Evolutionary conservation across 2,113 vertebrate species (phyloP).

Genomic region (Ondatra zibethicus): DNA sequence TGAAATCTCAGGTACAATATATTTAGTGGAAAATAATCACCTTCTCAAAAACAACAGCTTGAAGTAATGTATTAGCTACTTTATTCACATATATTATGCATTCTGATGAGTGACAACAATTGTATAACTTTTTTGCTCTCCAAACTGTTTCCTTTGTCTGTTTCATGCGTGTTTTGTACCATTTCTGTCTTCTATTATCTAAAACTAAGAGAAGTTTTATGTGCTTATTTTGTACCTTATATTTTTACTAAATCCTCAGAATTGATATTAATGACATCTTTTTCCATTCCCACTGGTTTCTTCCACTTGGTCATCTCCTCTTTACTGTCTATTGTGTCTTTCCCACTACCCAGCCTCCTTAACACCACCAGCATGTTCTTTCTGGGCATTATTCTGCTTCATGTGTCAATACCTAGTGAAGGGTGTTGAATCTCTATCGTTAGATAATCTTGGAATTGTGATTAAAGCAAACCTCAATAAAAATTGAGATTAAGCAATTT

Average conservation of each 20-base stretch:
- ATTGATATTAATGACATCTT: background rate
- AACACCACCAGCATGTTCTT: background rate
- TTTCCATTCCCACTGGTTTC: background rate
- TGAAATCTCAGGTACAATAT: conserved; percentile 63
- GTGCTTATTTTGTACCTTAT: background rate
- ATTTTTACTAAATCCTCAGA: background rate
- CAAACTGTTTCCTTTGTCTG: background rate
- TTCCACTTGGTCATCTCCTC: background rate
- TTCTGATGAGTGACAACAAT: conserved; percentile 44
- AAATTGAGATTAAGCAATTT: background rate
- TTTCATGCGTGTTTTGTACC: background rate
- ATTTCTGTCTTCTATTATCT: background rate
- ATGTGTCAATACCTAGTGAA: background rate
- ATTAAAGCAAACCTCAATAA: background rate
- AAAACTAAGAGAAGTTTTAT: conserved; percentile 12
- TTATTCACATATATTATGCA: conserved; percentile 25
- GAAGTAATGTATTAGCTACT: conserved; percentile 38
- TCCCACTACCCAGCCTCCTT: background rate
- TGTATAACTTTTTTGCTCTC: background rate
- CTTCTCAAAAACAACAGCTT: conserved; percentile 55
- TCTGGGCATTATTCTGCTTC: background rate
- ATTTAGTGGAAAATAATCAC: conserved; percentile 66
- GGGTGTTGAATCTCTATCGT: background rate
- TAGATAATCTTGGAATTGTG: background rate
- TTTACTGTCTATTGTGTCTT: background rate